Conservation (phyloP, 2,797 vertebrate genomes). For the Propithecus perrieri region DNA sequence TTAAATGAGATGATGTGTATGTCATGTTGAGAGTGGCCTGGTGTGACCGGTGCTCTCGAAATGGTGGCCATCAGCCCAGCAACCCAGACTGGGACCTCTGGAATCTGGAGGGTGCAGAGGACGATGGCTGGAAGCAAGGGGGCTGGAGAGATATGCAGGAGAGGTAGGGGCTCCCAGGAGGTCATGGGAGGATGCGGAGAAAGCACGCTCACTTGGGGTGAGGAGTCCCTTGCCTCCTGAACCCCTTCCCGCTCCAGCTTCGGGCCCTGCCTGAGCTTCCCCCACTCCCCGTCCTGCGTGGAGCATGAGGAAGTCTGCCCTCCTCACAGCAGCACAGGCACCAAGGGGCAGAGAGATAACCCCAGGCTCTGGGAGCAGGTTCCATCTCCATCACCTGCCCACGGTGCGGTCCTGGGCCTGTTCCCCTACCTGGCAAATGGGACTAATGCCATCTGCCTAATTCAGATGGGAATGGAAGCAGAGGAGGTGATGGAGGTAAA, state of each 20-base stretch:
- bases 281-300: neutral
- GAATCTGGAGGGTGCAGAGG: neutral
- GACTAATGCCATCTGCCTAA: neutral
- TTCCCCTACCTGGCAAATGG: neutral
- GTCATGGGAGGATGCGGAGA: neutral
- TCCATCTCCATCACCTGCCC: neutral
- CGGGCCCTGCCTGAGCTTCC: neutral
- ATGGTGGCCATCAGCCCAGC: neutral
- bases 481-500: neutral
- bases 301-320: neutral
- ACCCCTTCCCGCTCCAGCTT: neutral
- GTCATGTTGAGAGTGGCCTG: neutral
- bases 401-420: neutral
- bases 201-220: neutral
- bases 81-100: neutral
- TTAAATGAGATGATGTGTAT: neutral
- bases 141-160: neutral
- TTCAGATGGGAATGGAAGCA: neutral
- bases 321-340: neutral
- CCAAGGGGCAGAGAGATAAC: neutral
- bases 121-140: neutral
- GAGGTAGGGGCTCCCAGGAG: neutral
- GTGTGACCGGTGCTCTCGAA: neutral
- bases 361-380: neutral
- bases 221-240: neutral